Percentiles rank a stretch among this genome's conserved stretches.
Conservation (phyloP, 1,140 invertebrate genomes). For the Whitmania pigra region DNA sequence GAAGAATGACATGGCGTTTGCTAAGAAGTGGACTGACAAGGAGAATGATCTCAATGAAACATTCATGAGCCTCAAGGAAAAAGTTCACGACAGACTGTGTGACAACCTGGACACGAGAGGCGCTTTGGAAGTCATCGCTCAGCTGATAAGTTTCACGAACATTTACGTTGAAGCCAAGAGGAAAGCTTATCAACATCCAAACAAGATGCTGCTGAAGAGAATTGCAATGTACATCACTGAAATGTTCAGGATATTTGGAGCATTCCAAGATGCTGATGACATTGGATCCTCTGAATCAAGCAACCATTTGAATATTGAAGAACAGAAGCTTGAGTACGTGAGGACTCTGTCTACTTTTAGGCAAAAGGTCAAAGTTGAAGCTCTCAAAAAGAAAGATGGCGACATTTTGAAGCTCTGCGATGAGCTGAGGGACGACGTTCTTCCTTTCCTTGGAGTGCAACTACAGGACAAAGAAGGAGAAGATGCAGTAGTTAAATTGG, state of each 20-base stretch:
- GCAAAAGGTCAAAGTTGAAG: not conserved
- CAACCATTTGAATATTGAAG: not conserved
- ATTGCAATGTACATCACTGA: slow-evolving; percentile 64
- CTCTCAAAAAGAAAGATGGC: slow-evolving; percentile 38
- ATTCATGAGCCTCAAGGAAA: slow-evolving; percentile 51
- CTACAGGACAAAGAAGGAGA: slow-evolving; percentile 68
- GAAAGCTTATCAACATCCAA: slow-evolving; percentile 29
- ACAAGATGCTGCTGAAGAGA: slow-evolving; percentile 44
- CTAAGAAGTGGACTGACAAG: slow-evolving; percentile 42
- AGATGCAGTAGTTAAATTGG: slow-evolving; percentile 52
- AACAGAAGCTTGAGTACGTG: not conserved
- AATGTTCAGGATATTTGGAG: slow-evolving; percentile 71
- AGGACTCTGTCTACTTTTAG: not conserved
- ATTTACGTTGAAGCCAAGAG: slow-evolving; percentile 54
- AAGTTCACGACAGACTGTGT: slow-evolving; percentile 74
- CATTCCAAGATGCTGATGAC: slow-evolving; percentile 54
- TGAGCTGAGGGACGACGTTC: slow-evolving; percentile 64
- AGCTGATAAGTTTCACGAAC: slow-evolving; percentile 67
- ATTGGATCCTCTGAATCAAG: slow-evolving; percentile 61
- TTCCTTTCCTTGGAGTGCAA: slow-evolving; percentile 80
- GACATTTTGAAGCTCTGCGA: slow-evolving; percentile 78
- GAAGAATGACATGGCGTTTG: slow-evolving; percentile 34
- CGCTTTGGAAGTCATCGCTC: slow-evolving; percentile 66
- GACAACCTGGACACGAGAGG: slow-evolving; percentile 85
- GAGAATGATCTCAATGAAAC: slow-evolving; percentile 42